phyloP scores from a whole-genome alignment of 2,113 vertebrate genomes.

The Sinocyclocheilus rhinocerous region DNA sequence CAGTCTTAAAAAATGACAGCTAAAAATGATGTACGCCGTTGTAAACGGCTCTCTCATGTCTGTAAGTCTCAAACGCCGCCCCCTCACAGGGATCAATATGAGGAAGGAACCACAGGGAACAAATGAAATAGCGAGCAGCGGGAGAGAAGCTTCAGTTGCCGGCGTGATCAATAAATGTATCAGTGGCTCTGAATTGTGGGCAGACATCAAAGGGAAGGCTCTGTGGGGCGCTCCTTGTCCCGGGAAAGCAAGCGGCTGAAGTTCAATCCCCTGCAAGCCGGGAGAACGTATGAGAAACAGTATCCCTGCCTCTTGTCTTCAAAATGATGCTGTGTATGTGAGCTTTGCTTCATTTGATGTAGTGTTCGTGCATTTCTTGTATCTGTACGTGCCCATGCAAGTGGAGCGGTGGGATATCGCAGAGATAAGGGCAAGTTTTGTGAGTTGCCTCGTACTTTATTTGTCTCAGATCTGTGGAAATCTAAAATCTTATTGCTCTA shows the following conservation, averaged over 20 bases:
- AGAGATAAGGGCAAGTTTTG: slow-evolving; percentile 29
- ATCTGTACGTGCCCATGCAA: slow-evolving; percentile 14
- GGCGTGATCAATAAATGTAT: slow-evolving; percentile 66
- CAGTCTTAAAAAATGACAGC: slow-evolving; percentile 20
- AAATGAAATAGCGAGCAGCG: slow-evolving; percentile 57
- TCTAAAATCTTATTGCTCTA: not conserved
- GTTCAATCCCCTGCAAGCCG: slow-evolving; percentile 29
- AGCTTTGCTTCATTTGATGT: slow-evolving; percentile 37
- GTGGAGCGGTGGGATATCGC: not conserved
- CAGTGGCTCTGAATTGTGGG: slow-evolving; percentile 63
- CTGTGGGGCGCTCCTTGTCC: slow-evolving; percentile 57
- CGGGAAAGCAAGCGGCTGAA: slow-evolving; percentile 58
- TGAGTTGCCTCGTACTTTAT: not conserved
- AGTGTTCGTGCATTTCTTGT: not conserved
- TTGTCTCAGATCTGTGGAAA: slow-evolving; percentile 27
- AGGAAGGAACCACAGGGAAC: slow-evolving; percentile 51
- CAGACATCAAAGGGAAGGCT: slow-evolving; percentile 63
- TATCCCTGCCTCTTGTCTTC: slow-evolving; percentile 30
- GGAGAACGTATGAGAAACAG: slow-evolving; percentile 37
- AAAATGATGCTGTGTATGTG: slow-evolving; percentile 31
- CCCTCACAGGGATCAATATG: slow-evolving; percentile 60
- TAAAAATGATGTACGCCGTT: slow-evolving; percentile 9
- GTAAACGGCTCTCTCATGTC: slow-evolving; percentile 41
- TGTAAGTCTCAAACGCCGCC: slow-evolving; percentile 49
- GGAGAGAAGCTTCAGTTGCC: slow-evolving; percentile 60